These are phyloP conservation scores for Saguinus imperator DNA, from an alignment of 2,113 vertebrate species.

Conservation along the genomic window DNA sequence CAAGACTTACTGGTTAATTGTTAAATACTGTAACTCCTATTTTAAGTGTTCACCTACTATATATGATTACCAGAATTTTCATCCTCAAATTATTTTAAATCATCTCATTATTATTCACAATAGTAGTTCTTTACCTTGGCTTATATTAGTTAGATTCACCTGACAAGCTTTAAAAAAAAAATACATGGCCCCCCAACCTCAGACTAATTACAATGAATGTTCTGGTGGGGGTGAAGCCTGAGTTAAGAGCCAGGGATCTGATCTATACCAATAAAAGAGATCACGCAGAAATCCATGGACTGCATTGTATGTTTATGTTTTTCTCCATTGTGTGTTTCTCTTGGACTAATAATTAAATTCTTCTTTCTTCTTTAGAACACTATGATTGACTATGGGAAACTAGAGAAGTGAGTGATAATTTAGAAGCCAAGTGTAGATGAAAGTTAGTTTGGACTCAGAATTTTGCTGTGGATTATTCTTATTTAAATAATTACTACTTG, in stretches of 20 bases:
- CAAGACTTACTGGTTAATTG: constrained; percentile 13
- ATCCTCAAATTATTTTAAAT: neutral
- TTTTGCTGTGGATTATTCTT: neutral
- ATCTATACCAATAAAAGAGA: neutral
- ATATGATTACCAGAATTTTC: neutral
- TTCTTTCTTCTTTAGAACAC: neutral
- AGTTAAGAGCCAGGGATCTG: neutral
- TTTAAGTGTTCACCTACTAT: neutral
- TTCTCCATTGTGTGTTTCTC: neutral
- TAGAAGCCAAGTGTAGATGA: neutral
- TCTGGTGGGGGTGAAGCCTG: neutral
- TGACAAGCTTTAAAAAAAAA: neutral
- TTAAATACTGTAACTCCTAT: constrained; percentile 1
- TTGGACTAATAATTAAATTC: neutral
- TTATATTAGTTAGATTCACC: neutral
- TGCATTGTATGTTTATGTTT: neutral
- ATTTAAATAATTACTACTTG: neutral
- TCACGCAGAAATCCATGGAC: neutral
- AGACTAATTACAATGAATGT: neutral
- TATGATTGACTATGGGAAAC: neutral
- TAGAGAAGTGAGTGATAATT: neutral
- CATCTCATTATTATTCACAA: neutral
- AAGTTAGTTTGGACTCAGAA: neutral
- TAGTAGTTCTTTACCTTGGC: neutral
- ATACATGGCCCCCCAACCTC: neutral